phyloP scores from a whole-genome alignment of 2,113 vertebrate species.

The Ammodytes marinus region DNA sequence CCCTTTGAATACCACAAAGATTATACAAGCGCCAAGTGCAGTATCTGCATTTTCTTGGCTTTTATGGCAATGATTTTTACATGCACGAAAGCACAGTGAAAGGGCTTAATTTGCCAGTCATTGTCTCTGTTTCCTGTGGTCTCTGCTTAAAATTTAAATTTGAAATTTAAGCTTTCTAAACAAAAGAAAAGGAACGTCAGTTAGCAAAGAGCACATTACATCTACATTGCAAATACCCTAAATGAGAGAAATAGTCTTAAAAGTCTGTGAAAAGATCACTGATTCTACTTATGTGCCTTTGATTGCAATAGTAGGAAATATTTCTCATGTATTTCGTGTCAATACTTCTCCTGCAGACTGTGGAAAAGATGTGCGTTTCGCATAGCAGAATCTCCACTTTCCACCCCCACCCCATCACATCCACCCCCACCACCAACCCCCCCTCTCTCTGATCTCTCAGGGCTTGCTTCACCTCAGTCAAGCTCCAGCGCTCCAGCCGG shows the following conservation, averaged over 20 bases:
- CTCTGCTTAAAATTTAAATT: slow-evolving; percentile 12
- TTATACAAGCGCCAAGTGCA: no score
- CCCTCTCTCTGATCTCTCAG: slow-evolving; percentile 86
- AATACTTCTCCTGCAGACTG: slow-evolving; percentile 4
- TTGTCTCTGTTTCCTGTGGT: slow-evolving; percentile 17
- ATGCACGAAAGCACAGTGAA: background rate
- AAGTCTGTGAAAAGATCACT: background rate
- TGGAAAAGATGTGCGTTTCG: slow-evolving; percentile 23
- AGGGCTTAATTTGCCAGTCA: background rate
- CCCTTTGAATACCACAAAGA: no score
- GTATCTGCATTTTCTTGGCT: no score
- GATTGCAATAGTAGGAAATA: background rate
- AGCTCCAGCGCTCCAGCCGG: slow-evolving; percentile 89
- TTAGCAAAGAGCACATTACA: background rate
- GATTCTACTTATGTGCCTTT: background rate
- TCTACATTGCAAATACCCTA: slow-evolving; percentile 3
- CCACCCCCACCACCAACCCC: slow-evolving; percentile 7
- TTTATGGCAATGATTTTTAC: background rate
- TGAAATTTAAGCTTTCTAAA: slow-evolving; percentile 21
- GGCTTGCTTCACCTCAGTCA: slow-evolving; percentile 89
- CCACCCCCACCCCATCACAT: slow-evolving; percentile 45
- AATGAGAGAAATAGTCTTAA: background rate
- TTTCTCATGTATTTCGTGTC: background rate
- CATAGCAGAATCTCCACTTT: slow-evolving; percentile 38
- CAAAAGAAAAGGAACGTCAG: background rate